Evolutionary conservation across 2,113 vertebrate genomes (phyloP), one percentile per base, ranked within the genome.

Genomic region (Poecilia latipinna): DNA sequence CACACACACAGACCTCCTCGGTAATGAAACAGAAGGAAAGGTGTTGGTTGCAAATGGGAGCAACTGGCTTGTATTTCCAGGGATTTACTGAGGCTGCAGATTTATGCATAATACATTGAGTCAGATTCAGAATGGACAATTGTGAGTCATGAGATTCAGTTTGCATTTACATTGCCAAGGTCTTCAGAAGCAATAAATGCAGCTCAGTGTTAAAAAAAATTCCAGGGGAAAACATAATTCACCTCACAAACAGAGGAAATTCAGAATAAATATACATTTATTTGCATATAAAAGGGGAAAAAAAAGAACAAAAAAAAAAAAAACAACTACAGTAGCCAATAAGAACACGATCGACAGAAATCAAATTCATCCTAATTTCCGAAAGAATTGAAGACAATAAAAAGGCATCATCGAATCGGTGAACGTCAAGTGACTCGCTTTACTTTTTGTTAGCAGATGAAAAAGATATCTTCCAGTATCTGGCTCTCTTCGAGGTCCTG

Each of bases 381-480:
- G 33, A 61, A 72, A 32, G 33, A 57, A 17, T 66, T 77, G 22
- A 65, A 28, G 75, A 80, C 68, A 82, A 63, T 37, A 67, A 75
- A 68, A 28, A 26, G 65, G 78, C 61, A 31, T 64, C 26, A 12
- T n/a, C n/a, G 1, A 28, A 64, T 80, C 72, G 15, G 71, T 44
- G 60, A 88, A 78, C 28, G 65, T 76, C 31, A 72, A 65, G 31
- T 35, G 60, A 71, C 31, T 68, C 3, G 3, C 57, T 44, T 33
- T 72, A 42, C 61, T 42, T 28, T 60, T 68, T 66, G 69, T 93
- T 83, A 93, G 94, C 94, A 97, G 90, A 99, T 97, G 86, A 99
- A 99, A 94, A 99, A 98, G 76, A 99, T 96, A 44, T 99, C 97
- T 85, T 98, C 95, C 0, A 99, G 94, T 54, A 99, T 97, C 54